phyloP scores from a whole-genome alignment of 2,113 vertebrate genomes.

The Cyprinodon variegatus region DNA sequence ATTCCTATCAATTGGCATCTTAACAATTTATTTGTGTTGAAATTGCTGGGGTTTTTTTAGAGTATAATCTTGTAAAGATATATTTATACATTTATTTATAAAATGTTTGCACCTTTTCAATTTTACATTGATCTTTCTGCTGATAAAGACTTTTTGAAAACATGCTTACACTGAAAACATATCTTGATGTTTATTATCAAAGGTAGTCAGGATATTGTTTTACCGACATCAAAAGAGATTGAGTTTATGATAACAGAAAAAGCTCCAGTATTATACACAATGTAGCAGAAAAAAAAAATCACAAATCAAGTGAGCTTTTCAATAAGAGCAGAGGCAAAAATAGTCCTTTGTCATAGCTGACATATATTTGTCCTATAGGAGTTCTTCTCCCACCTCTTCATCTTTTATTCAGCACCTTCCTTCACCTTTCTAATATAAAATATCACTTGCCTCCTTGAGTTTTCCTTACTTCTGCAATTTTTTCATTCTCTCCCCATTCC shows the following conservation, averaged over 20 bases:
- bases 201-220: not conserved
- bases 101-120: not conserved
- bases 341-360: too few relatives aligned
- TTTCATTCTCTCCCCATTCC: slow-evolving; percentile 5
- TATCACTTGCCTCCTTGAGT: slow-evolving; percentile 36
- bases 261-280: not conserved
- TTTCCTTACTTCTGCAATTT: slow-evolving; percentile 30
- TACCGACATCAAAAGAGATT: not conserved
- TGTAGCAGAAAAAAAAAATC: not conserved
- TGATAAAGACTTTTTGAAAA: not conserved
- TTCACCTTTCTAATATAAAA: slow-evolving; percentile 28
- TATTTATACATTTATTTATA: not conserved
- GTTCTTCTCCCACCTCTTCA: not conserved
- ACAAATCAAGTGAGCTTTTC: not conserved
- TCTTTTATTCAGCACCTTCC: not conserved
- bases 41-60: too few relatives aligned
- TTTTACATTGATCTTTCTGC: not conserved
- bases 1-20: too few relatives aligned
- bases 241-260: not conserved
- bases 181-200: not conserved
- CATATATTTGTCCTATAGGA: not conserved
- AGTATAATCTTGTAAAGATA: not conserved
- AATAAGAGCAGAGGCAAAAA: not conserved
- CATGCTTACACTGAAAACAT: too few relatives aligned
- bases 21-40: too few relatives aligned